Evolutionary conservation across 2,113 vertebrate genomes (phyloP), one percentile per base, ranked within the genome.

Genomic region (Hippocampus comes): DNA sequence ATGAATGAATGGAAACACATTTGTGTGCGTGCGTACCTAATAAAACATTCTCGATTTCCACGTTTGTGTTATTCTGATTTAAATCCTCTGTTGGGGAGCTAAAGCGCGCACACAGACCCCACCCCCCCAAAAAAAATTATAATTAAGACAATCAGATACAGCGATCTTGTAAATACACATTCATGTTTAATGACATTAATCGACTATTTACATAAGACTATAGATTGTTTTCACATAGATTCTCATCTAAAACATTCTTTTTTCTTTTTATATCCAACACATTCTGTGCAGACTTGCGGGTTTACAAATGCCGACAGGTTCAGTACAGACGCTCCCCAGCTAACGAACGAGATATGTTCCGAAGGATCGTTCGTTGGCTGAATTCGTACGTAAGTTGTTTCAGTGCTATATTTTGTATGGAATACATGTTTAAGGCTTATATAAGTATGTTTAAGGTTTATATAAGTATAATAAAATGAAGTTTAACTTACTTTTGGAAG

Each of bases 301-400:
- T 91, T 92, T 94, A 93, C 93, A 93, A 92, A 93, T 89, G 82
- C 87, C 81, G 84, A 88, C 83, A 82, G 83, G 84, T 92, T 95
- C 92, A 94, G 94, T 93, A 27, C 25, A 25, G 25, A 25, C 25
- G 25, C 25, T 25, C 25, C 25, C 25, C 25, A 25, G 25, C 25
- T 25, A 25, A 25, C 25, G 25, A 25, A 25, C 25, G 25, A 25
- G 25, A 25, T 25, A 25, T 1, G 25, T 25, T 25, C 25, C 25
- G 25, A 25, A 25, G 25, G 25, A 25, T 25, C 25, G 25, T 25
- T 25, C 25, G 25, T 25, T 25, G 25, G 25, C 25, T 25, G 25
- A 25, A 25, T 25, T 25, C 25, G 25, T 25, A 25, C 25, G 25
- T 25, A 25, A 25, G 25, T 25, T 25, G 25, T 25, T 25, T 25